Evolutionary conservation across 2,113 vertebrate genomes (phyloP).

Genomic region (Blennius ocellaris): DNA sequence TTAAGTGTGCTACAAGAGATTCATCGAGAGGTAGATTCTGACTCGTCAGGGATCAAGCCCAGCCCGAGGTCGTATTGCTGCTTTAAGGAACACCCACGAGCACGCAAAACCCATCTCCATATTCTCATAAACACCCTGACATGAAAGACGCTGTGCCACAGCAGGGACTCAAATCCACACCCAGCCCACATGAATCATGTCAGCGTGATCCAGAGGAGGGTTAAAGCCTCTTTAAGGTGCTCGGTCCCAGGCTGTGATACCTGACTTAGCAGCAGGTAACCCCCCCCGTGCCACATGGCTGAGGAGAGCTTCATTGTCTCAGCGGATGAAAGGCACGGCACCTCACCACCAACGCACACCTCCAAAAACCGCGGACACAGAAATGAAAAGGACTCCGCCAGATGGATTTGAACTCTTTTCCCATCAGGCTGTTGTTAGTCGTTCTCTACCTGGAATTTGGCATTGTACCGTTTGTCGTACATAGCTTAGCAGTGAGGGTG

Average conservation of each 20-base stretch:
- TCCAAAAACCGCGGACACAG: slow-evolving; percentile 52
- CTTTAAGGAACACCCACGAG: slow-evolving; percentile 80
- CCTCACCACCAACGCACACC: slow-evolving; percentile 20
- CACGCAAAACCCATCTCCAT: slow-evolving; percentile 73
- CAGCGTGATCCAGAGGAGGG: slow-evolving; percentile 77
- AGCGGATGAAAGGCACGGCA: slow-evolving; percentile 76
- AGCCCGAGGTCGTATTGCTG: slow-evolving; percentile 80
- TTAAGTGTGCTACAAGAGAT: slow-evolving; percentile 87
- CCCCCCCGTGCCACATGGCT: slow-evolving; percentile 65
- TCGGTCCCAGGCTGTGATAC: slow-evolving; percentile 79
- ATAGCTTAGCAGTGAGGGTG: slow-evolving; percentile 53
- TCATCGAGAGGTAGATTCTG: slow-evolving; percentile 86
- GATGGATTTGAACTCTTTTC: slow-evolving; percentile 57
- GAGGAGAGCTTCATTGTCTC: slow-evolving; percentile 73
- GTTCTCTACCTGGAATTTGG: slow-evolving; percentile 70
- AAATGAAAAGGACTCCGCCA: slow-evolving; percentile 61
- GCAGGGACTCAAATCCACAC: slow-evolving; percentile 75
- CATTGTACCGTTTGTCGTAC: slow-evolving; percentile 66
- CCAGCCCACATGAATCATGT: slow-evolving; percentile 78
- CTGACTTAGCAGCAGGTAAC: slow-evolving; percentile 81
- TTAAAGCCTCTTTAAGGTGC: slow-evolving; percentile 85
- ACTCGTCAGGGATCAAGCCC: slow-evolving; percentile 84
- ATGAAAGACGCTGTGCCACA: slow-evolving; percentile 76
- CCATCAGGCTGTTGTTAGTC: slow-evolving; percentile 57
- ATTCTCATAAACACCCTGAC: slow-evolving; percentile 82